These are phyloP conservation scores for Todiramphus chloris DNA, from an alignment of 2,113 vertebrate genomes.

Conservation along the genomic window DNA sequence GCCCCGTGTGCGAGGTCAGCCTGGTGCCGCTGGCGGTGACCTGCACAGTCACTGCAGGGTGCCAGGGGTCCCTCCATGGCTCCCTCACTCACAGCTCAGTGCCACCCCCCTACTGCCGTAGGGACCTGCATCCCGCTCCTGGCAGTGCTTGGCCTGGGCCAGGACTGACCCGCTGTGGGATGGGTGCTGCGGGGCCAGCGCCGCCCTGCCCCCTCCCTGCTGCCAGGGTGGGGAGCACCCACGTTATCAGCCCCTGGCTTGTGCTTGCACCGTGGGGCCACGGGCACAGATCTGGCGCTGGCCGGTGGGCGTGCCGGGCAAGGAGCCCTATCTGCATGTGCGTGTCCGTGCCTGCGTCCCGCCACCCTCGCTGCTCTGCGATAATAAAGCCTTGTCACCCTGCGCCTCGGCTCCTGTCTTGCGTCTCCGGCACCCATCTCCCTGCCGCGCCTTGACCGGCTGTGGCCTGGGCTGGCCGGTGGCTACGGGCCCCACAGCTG, in stretches of 20 bases:
- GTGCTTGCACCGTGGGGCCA: not conserved
- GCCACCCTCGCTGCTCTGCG: not conserved
- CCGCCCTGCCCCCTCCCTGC: not conserved
- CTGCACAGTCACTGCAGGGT: rapidly evolving
- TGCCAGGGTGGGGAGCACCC: rapidly evolving
- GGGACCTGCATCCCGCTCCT: not conserved
- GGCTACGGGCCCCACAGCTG: not conserved
- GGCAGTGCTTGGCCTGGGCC: not conserved
- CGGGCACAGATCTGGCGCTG: not conserved
- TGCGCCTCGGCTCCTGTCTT: not conserved
- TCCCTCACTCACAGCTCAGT: not conserved
- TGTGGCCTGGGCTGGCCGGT: rapidly evolving
- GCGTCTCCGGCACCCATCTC: not conserved
- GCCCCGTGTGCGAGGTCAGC: not conserved
- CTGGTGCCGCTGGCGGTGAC: not conserved
- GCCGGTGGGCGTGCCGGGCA: not conserved
- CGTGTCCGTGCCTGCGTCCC: not conserved
- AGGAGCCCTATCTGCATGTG: slow-evolving; percentile 25
- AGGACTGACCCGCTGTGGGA: not conserved
- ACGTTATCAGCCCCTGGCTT: not conserved
- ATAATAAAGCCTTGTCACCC: slow-evolving; percentile 56
- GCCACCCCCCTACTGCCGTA: rapidly evolving
- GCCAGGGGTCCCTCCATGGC: not conserved
- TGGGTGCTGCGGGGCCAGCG: rapidly evolving
- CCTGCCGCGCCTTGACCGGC: rapidly evolving